phyloP scores from a whole-genome alignment of 2,888 invertebrate species.

The Dasysyrphus albostriatus region DNA sequence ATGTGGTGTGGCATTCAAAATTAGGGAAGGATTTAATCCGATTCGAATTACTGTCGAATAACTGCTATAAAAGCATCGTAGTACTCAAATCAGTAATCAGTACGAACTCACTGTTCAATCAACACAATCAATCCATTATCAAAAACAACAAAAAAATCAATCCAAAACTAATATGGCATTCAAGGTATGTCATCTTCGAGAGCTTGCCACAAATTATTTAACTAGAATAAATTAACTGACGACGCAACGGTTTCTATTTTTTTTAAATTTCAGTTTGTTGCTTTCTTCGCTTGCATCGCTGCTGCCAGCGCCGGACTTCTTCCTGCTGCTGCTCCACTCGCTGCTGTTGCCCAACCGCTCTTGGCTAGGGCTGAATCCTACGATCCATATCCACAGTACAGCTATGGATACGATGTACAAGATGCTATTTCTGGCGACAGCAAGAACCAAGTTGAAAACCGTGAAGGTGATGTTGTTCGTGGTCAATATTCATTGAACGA shows the following conservation, averaged over 20 bases:
- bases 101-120: slow-evolving; percentile 62
- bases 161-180: slow-evolving; percentile 63
- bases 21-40: slow-evolving; percentile 10
- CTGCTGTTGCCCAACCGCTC: slow-evolving; percentile 12
- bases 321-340: slow-evolving; percentile 14
- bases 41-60: neutral
- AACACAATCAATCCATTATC: slow-evolving; percentile 48
- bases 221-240: slow-evolving; percentile 14
- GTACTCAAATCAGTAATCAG: slow-evolving; percentile 44
- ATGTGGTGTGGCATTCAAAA: neutral
- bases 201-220: neutral
- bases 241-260: neutral
- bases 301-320: slow-evolving; percentile 16
- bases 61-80: slow-evolving; percentile 13
- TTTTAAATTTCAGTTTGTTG: slow-evolving; percentile 20
- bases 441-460: slow-evolving; percentile 68
- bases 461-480: slow-evolving; percentile 64
- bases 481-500: slow-evolving; percentile 70
- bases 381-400: slow-evolving; percentile 65
- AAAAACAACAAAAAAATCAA: slow-evolving; percentile 17
- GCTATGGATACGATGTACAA: slow-evolving; percentile 66
- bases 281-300: slow-evolving; percentile 25
- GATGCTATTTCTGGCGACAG: slow-evolving; percentile 60
- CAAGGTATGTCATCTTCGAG: slow-evolving; percentile 30
- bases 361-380: slow-evolving; percentile 19